Base-by-base conservation (phyloP, 2,888 invertebrate species). In the Dinocampus coccinellae region DNA sequence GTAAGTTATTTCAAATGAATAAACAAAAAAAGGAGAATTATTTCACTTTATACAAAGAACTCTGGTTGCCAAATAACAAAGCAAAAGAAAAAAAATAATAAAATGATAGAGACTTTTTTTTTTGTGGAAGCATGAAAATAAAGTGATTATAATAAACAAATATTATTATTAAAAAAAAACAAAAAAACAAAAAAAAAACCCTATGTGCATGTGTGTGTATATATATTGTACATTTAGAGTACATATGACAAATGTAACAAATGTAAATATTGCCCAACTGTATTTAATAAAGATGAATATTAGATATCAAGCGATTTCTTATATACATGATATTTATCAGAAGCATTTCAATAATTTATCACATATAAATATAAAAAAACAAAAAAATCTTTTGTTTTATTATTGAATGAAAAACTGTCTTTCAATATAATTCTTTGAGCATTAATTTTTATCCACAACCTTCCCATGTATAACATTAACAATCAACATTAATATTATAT, bases 41-140 rank as follows among this genome's bases (percentile, higher is more conserved):
- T 69, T 74, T 66, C n/a, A n/a, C 13, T 64, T 52, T 47, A 64
- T 64, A 52, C 33, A 47, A 52, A 52, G 33, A 64, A 64, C 16
- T 29, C 24, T 64, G 20, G 52, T 64, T 64, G 63, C 63, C 63
- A 64, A 64, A 64, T 64, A 24, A 62, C 10, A 9, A 7, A 55
- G 24, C 26, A 55, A 22, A 16, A 24, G n/a, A 7, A 24, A 11
- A 55, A 22, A 24, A 24, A 7, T 13, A 11, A 24, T 62, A 11
- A n/a, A 42, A 13, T 62, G 36, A 2, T 62, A n/a, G n/a, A n/a
- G n/a, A n/a, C n/a, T n/a, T n/a, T n/a, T n/a, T n/a, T n/a, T n/a
- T n/a, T n/a, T n/a, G n/a, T n/a, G n/a, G n/a, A n/a, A n/a, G n/a
- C 36, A 7, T 13, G 11, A 36, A 36, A 36, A 39, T n/a, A n/a